Evolutionary conservation across 1,140 invertebrate species (phyloP).

Genomic region (Planococcus citri): DNA sequence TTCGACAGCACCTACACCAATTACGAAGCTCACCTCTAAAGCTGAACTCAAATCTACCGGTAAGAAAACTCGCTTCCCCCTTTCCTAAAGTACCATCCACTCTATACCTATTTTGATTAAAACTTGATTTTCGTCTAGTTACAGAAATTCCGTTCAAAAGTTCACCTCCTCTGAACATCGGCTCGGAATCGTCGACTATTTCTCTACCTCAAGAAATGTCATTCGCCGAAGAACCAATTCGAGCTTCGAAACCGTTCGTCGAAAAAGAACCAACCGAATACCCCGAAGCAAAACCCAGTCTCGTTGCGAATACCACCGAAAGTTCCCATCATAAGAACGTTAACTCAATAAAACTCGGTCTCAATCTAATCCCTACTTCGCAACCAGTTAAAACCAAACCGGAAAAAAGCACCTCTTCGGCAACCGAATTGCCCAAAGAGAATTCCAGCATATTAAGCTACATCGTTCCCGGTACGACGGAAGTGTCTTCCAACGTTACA

Average conservation of each 20-base stretch:
- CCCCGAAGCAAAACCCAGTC: background rate
- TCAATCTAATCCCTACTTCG: slow-evolving; percentile 25
- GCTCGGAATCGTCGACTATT: background rate
- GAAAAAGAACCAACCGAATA: slow-evolving; percentile 16
- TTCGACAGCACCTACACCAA: background rate
- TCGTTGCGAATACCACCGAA: slow-evolving; percentile 39
- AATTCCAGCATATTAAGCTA: background rate
- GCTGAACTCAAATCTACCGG: background rate
- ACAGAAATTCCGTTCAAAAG: background rate
- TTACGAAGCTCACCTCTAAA: background rate
- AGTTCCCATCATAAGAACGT: slow-evolving; percentile 22
- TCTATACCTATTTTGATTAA: too few species aligned
- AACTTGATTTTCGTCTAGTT: background rate
- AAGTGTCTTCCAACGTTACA: background rate
- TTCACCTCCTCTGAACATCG: background rate
- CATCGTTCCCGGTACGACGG: background rate
- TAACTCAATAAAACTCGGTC: slow-evolving; percentile 5
- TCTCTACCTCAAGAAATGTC: slow-evolving; percentile 22
- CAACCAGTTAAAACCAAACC: background rate
- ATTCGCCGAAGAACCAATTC: slow-evolving; percentile 20
- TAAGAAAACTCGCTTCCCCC: background rate
- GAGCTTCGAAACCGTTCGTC: background rate
- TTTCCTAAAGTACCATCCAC: too few species aligned
- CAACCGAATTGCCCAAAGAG: slow-evolving; percentile 21
- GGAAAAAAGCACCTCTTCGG: slow-evolving; percentile 26